Evolutionary conservation across 2,113 vertebrate genomes (phyloP).

Genomic region (Prochilodus magdalenae): DNA sequence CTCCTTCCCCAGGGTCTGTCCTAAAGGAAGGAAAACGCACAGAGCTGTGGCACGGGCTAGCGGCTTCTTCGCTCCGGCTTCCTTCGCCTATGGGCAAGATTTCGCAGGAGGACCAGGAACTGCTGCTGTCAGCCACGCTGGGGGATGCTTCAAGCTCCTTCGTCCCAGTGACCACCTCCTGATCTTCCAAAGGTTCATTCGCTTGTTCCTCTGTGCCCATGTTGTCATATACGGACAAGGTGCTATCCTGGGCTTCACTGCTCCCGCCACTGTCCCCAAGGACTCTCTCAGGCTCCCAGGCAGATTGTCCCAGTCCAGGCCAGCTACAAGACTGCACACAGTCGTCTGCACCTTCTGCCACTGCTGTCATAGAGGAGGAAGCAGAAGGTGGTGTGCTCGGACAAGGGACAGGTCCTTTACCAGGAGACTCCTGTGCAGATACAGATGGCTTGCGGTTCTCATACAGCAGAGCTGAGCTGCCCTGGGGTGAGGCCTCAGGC

Average conservation of each 20-base stretch:
- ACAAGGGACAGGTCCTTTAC: constrained; percentile 6
- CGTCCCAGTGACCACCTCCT: constrained; percentile 36
- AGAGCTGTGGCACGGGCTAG: constrained; percentile 46
- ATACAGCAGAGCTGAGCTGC: constrained; percentile 35
- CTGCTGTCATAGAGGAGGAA: constrained; percentile 31
- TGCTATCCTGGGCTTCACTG: constrained; percentile 66
- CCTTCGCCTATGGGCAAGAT: constrained; percentile 56
- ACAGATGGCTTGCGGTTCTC: constrained; percentile 21
- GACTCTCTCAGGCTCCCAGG: constrained; percentile 55
- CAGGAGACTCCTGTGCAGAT: constrained; percentile 5
- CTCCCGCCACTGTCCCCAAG: constrained; percentile 48
- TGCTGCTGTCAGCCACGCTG: constrained; percentile 61
- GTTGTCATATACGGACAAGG: constrained; percentile 70
- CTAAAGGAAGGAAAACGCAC: constrained; percentile 42
- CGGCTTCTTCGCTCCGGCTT: constrained; percentile 38
- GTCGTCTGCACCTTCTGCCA: constrained; percentile 51
- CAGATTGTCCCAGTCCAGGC: constrained; percentile 59
- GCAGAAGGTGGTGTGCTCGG: constrained; percentile 19
- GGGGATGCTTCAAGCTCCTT: constrained; percentile 39
- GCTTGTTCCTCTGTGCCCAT: constrained; percentile 48
- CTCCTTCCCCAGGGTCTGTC: constrained; percentile 43
- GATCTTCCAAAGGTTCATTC: constrained; percentile 30
- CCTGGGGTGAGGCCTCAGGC: neutral
- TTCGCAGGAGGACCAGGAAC: constrained; percentile 68
- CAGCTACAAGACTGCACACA: constrained; percentile 73